These are phyloP conservation scores for Phaethornis superciliosus DNA, from an alignment of 2,113 vertebrate species.

Conservation along the genomic window DNA sequence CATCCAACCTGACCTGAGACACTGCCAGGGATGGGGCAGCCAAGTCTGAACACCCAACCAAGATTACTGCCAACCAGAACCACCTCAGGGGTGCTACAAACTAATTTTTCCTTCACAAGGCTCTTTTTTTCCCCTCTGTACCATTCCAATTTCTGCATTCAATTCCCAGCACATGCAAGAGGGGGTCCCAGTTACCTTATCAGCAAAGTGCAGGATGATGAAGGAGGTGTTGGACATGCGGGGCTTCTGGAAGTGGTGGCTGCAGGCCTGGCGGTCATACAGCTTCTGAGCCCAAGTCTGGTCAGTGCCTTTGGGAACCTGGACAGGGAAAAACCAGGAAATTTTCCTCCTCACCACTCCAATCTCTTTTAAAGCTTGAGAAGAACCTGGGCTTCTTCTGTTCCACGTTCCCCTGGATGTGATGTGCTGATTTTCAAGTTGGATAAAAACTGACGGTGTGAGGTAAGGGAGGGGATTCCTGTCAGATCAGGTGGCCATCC, in stretches of 20 bases:
- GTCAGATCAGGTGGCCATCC: accelerated
- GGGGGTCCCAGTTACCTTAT: background rate
- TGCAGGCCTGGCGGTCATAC: background rate
- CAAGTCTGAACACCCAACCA: accelerated
- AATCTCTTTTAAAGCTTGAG: too few relatives aligned
- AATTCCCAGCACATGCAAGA: accelerated
- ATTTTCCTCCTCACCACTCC: background rate
- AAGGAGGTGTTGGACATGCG: constrained; percentile 58
- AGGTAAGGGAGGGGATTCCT: background rate
- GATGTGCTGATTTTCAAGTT: background rate
- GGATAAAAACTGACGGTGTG: background rate
- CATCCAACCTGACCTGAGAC: too few relatives aligned
- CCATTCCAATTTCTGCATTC: accelerated
- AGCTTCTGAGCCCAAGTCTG: constrained; percentile 47
- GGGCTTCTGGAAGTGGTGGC: constrained; percentile 54
- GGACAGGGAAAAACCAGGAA: background rate
- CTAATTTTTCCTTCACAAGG: accelerated
- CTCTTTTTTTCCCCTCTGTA: accelerated
- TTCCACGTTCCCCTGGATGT: background rate
- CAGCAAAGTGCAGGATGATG: constrained; percentile 16
- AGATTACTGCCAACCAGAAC: too few relatives aligned
- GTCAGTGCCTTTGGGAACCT: constrained; percentile 60
- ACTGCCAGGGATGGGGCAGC: too few relatives aligned
- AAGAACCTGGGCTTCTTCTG: background rate
- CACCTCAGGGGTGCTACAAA: accelerated